Evolutionary conservation across 2,113 vertebrate species (phyloP).

Genomic region (Tachysurus vachellii): DNA sequence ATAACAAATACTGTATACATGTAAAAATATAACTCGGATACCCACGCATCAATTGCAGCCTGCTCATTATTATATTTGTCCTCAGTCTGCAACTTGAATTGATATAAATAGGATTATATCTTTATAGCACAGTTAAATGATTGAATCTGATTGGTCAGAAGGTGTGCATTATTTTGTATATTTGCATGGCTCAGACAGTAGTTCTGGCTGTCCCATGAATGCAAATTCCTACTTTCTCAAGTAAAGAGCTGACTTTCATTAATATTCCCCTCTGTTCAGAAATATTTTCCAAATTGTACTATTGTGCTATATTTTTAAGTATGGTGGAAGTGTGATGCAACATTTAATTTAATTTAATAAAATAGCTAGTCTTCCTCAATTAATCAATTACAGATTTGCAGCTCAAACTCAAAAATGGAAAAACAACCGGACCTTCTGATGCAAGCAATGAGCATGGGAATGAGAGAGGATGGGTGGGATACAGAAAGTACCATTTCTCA

Average conservation of each 20-base stretch:
- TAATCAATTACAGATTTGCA: constrained; percentile 33
- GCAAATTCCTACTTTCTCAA: neutral
- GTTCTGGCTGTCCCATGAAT: neutral
- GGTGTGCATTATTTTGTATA: neutral
- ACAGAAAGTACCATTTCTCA: constrained; percentile 59
- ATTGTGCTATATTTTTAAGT: neutral
- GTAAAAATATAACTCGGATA: too few relatives aligned
- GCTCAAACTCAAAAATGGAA: constrained; percentile 27
- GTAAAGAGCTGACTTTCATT: neutral
- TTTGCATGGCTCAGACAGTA: neutral
- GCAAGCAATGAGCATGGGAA: constrained; percentile 54
- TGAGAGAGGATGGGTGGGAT: constrained; percentile 62
- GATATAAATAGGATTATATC: too few relatives aligned
- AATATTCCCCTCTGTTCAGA: neutral
- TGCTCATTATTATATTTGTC: too few relatives aligned
- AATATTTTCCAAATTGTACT: neutral
- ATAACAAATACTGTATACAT: too few relatives aligned
- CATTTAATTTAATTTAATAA: too few relatives aligned
- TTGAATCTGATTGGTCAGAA: too few relatives aligned
- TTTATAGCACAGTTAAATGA: too few relatives aligned
- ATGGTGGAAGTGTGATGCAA: neutral
- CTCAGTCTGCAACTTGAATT: too few relatives aligned
- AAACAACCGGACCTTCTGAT: constrained; percentile 36
- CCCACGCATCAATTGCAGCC: too few relatives aligned
- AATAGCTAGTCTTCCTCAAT: constrained; percentile 34